Percentiles rank a stretch among this genome's conserved stretches.
Conservation (phyloP, 2,888 invertebrate genomes). For the Caenorhabditis angaria region DNA sequence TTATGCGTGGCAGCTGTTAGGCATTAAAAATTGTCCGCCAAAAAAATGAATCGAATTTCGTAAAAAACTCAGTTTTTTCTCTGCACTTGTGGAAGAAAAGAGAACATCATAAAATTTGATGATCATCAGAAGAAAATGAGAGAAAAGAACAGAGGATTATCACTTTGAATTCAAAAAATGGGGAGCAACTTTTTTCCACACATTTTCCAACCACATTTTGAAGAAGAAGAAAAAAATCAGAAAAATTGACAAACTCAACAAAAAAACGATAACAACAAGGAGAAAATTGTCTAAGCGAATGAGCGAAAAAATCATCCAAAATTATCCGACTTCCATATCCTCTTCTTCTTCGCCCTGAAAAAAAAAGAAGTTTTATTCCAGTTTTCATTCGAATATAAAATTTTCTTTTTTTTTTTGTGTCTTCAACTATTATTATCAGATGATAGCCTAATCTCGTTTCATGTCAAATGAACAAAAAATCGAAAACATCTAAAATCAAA, state of each 20-base stretch:
- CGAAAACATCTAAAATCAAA: background rate
- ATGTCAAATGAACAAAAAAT: background rate
- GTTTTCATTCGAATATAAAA: background rate
- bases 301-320: background rate
- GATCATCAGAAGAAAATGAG: too few species aligned
- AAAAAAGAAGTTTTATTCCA: conserved; percentile 12
- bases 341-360: conserved; percentile 36
- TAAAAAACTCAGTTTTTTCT: background rate
- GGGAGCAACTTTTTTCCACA: too few species aligned
- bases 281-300: background rate
- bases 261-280: background rate
- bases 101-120: background rate
- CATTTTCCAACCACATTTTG: too few species aligned
- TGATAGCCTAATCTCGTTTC: background rate
- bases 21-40: background rate
- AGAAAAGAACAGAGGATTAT: too few species aligned
- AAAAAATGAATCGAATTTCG: background rate
- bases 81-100: background rate
- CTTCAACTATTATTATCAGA: background rate
- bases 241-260: conserved; percentile 2
- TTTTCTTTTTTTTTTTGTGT: background rate
- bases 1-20: conserved; percentile 4
- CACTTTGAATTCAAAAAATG: too few species aligned
- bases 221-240: background rate
- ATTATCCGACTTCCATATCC: conserved; percentile 44